These are phyloP conservation scores for Mizuhopecten yessoensis DNA, from an alignment of 1,140 invertebrate species.

Conservation along the genomic window DNA sequence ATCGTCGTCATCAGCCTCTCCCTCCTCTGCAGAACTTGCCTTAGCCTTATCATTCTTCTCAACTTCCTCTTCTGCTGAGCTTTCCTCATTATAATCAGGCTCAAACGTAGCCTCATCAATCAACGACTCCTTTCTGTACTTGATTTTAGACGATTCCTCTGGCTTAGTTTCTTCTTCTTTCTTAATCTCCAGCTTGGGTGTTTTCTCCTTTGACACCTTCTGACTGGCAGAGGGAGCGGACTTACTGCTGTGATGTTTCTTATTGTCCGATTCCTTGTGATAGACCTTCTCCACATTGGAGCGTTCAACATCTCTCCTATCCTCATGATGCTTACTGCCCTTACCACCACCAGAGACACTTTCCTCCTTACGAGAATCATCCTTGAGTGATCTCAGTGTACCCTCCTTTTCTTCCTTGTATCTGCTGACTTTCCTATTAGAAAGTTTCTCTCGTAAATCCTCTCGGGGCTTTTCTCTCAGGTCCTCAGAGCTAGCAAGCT, in stretches of 20 bases:
- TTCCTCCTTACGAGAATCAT: constrained; percentile 44
- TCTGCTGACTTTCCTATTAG: constrained; percentile 42
- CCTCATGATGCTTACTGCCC: neutral
- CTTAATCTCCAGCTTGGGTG: neutral
- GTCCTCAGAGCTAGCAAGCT: constrained; percentile 45
- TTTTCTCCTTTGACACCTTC: constrained; percentile 9
- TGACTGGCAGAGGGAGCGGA: neutral
- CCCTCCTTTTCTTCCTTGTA: neutral
- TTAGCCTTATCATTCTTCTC: constrained; percentile 47
- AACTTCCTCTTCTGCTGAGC: constrained; percentile 46
- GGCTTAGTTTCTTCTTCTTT: constrained; percentile 54
- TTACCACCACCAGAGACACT: neutral
- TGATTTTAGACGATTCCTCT: constrained; percentile 47
- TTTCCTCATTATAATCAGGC: constrained; percentile 77
- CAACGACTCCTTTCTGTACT: constrained; percentile 74
- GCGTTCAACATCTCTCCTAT: neutral
- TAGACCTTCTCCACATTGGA: neutral
- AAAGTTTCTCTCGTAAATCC: neutral
- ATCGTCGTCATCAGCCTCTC: neutral
- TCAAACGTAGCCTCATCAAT: constrained; percentile 79
- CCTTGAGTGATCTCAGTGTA: constrained; percentile 36
- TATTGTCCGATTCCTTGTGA: neutral
- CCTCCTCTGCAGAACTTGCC: neutral
- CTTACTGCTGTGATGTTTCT: neutral
- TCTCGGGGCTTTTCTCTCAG: constrained; percentile 33